These are phyloP conservation scores for Hemiscyllium ocellatum DNA, from an alignment of 2,113 vertebrate species.

Conservation along the genomic window DNA sequence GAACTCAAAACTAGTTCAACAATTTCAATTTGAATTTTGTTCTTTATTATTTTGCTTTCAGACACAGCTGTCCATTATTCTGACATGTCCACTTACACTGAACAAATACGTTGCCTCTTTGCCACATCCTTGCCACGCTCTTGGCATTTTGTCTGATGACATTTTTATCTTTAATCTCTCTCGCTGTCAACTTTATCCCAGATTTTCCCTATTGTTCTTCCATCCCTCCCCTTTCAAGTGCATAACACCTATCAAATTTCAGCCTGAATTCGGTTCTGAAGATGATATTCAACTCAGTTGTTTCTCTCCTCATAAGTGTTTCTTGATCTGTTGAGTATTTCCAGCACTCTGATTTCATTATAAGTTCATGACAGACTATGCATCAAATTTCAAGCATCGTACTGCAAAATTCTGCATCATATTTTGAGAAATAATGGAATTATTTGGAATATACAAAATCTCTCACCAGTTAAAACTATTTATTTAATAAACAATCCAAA, in stretches of 20 bases:
- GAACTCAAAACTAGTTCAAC: too few species aligned
- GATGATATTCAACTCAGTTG: not conserved
- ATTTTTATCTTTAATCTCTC: not conserved
- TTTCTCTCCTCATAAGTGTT: not conserved
- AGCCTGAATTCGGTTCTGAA: too few species aligned
- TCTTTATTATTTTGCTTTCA: too few species aligned
- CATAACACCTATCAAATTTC: not conserved
- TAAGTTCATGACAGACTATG: not conserved
- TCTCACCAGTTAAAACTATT: not conserved
- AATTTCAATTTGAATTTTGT: too few species aligned
- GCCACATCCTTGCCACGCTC: too few species aligned
- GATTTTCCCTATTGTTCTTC: not conserved
- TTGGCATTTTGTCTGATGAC: too few species aligned
- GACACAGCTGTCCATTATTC: too few species aligned
- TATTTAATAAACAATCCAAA: not conserved
- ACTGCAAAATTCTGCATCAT: not conserved
- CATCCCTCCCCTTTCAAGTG: not conserved
- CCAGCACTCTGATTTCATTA: not conserved
- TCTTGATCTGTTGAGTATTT: not conserved
- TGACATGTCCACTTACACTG: too few species aligned
- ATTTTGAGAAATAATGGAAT: not conserved
- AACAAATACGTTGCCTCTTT: too few species aligned
- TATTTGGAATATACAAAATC: not conserved
- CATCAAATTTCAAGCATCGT: not conserved
- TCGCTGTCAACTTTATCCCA: not conserved